phyloP scores from a whole-genome alignment of 2,797 vertebrate genomes.

The Melopsittacus undulatus region DNA sequence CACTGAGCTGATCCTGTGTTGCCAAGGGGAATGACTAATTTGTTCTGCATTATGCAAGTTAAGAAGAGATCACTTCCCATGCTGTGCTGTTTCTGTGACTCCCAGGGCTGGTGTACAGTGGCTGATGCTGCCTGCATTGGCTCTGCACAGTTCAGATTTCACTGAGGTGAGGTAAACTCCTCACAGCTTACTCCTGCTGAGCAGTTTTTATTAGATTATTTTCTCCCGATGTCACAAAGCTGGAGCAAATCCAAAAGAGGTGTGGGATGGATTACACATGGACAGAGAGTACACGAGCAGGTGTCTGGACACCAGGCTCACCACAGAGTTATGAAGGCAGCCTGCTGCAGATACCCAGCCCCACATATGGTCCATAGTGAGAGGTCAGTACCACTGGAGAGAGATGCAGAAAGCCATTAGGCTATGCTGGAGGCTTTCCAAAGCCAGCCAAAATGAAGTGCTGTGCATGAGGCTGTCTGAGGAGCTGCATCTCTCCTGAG shows the following conservation, averaged over 20 bases:
- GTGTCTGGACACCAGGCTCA: neutral
- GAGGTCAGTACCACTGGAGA: neutral
- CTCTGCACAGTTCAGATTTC: neutral
- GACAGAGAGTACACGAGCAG: neutral
- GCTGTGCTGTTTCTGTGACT: neutral
- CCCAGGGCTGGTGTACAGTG: neutral
- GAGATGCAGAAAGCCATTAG: neutral
- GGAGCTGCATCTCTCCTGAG: neutral
- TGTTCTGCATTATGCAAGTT: neutral
- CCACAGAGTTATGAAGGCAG: neutral
- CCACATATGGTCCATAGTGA: fast-evolving
- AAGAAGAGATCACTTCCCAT: neutral
- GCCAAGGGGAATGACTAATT: neutral
- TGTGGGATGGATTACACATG: neutral
- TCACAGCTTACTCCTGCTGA: neutral
- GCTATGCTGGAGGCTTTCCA: neutral
- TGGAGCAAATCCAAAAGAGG: neutral
- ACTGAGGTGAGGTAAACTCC: neutral
- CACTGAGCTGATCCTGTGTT: neutral
- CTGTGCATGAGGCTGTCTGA: neutral
- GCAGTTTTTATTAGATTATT: neutral
- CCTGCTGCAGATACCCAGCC: neutral
- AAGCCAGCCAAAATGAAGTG: neutral
- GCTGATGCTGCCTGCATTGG: neutral
- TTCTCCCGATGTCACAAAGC: neutral